Conservation (phyloP, 2,797 vertebrate genomes). For the Prionace glauca region DNA sequence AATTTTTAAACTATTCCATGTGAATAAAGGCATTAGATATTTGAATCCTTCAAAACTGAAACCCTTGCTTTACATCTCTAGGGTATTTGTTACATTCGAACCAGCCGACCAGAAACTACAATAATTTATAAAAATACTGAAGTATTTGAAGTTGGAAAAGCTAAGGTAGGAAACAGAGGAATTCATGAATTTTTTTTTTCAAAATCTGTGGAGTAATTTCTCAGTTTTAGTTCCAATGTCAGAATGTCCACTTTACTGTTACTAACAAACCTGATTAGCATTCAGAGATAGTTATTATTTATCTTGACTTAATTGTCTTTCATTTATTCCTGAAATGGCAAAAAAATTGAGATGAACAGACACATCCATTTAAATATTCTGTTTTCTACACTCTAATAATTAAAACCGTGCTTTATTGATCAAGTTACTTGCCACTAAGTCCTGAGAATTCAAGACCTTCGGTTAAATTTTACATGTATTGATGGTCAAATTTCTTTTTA, state of each 20-base stretch:
- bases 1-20: background rate
- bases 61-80: constrained; percentile 47
- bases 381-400: background rate
- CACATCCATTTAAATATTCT: background rate
- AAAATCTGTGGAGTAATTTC: background rate
- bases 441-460: background rate
- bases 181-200: background rate
- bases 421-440: background rate
- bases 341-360: background rate
- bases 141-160: constrained; percentile 86
- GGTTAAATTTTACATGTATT: background rate
- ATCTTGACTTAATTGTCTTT: background rate
- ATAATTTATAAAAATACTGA: constrained; percentile 86
- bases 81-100: constrained; percentile 93
- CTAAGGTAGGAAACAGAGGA: constrained; percentile 68
- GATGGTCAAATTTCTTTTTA: background rate
- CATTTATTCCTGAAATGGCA: background rate
- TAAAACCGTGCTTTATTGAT: background rate
- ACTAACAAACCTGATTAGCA: background rate
- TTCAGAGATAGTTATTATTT: background rate
- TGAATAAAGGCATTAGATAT: background rate
- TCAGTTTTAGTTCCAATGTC: background rate
- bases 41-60: background rate
- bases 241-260: background rate
- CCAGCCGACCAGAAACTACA: constrained; percentile 79